Evolutionary conservation across 2,888 invertebrate genomes (phyloP).

Genomic region (Melanargia galathea): DNA sequence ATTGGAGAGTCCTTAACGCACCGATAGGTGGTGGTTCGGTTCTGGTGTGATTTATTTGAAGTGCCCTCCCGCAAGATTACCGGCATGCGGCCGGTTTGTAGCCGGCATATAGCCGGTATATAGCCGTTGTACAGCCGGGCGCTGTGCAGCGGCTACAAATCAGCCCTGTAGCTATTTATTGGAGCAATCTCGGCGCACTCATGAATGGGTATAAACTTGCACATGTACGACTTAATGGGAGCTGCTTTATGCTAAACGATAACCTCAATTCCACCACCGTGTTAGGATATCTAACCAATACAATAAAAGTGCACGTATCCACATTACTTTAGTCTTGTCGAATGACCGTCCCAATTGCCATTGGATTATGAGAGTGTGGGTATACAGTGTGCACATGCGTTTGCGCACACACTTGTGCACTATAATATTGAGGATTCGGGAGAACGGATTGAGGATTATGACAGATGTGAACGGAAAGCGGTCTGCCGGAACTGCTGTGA

Average conservation of each 20-base stretch:
- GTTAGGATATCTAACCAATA: too few relatives aligned
- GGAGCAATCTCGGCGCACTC: slow-evolving; percentile 30
- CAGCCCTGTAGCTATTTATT: slow-evolving; percentile 41
- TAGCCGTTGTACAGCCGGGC: slow-evolving; percentile 27
- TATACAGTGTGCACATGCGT: too few relatives aligned
- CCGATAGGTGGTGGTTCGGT: slow-evolving; percentile 15
- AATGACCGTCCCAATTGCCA: too few relatives aligned
- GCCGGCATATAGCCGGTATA: slow-evolving; percentile 4
- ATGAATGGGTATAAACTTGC: slow-evolving; percentile 22
- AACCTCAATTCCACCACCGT: slow-evolving; percentile 7
- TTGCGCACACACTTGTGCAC: too few relatives aligned
- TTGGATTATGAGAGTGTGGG: too few relatives aligned
- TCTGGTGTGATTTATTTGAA: slow-evolving; percentile 16
- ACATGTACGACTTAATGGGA: slow-evolving; percentile 21
- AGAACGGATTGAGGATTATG: too few relatives aligned
- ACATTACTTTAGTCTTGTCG: too few relatives aligned
- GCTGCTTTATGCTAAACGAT: slow-evolving; percentile 14
- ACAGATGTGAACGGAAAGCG: too few relatives aligned
- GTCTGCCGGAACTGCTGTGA: too few relatives aligned
- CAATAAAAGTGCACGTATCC: too few relatives aligned
- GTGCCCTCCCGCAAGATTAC: slow-evolving; percentile 15
- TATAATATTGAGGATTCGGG: too few relatives aligned
- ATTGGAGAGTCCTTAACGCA: slow-evolving; percentile 8
- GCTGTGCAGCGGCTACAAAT: slow-evolving; percentile 41
- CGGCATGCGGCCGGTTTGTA: slow-evolving; percentile 4